Base-by-base conservation (phyloP, 2,113 vertebrate genomes). In the Rhabdomys dilectus region DNA sequence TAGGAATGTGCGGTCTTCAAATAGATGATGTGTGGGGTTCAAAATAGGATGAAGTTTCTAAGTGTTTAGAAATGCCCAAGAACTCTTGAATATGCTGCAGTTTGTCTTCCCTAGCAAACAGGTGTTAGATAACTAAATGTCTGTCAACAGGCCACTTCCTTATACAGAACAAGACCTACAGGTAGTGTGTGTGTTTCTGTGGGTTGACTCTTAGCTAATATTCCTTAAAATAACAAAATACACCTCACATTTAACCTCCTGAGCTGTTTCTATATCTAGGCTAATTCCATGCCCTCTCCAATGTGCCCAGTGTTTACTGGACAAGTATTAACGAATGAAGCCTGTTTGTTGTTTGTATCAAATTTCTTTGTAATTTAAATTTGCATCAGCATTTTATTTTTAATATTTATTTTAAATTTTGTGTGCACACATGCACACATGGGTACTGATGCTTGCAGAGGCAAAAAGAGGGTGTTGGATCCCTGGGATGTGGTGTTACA, bases 221-320 rank as follows among this genome's bases (percentile, higher is more conserved):
- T 64, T 77, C 95, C 66, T 91, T 76, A 39, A 91, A 51, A 58
- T 90, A 92, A 48, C 87, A 82, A 29, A 91, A n/a, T 81, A 39
- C 6, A 70, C 86, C 31, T 91, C 3, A 17, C 58, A 45, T 86
- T 73, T 87, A 86, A 80, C 21, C 89, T 89, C 21, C 62, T 88
- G 1, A n/a, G 66, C 68, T 89, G 15, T 66, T 94, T 96, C 94
- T 85, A 3, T 7, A 19, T 91, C 26, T 73, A 45, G 51, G 53
- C 16, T 75, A 78, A 87, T 88, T 68, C 31, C 66, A 73, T 82
- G 26, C 2, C n/a, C n/a, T 62, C 34, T 85, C 42, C 88, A 94
- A n/a, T 39, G 91, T 68, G 75, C 88, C 34, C 34, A 84, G 21
- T 82, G 1, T 24, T 88, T 94, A 68, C 51, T 72, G 31, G 9